A percentile compares a stretch with the other conserved stretches of the same genome.
Conservation (phyloP, 2,888 invertebrate genomes). For the Acrocera orbiculus region DNA sequence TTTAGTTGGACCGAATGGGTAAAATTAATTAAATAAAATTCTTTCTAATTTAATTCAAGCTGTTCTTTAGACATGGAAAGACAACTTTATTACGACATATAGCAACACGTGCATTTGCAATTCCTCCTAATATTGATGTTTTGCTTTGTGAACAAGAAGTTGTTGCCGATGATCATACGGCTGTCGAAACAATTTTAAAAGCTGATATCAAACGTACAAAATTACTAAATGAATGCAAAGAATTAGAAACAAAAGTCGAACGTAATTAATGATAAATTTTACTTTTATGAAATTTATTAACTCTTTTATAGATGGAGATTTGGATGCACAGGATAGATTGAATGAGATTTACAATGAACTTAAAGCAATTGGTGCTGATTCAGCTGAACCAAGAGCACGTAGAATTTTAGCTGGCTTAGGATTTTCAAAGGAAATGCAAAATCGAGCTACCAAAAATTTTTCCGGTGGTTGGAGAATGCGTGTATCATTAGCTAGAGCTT, state of each 20-base stretch:
- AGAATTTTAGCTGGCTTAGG: constrained; percentile 95
- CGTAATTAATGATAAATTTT: constrained; percentile 1
- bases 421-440: constrained; percentile 76
- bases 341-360: constrained; percentile 89
- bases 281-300: not conserved
- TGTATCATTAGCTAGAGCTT: constrained; percentile 87
- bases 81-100: constrained; percentile 91
- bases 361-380: constrained; percentile 92
- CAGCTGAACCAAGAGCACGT: constrained; percentile 91
- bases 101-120: constrained; percentile 72
- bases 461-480: constrained; percentile 99
- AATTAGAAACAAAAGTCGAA: constrained; percentile 56
- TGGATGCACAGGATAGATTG: constrained; percentile 55
- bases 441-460: constrained; percentile 76
- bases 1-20: constrained; percentile 96
- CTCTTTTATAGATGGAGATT: constrained; percentile 39
- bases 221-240: constrained; percentile 65
- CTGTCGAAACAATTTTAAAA: constrained; percentile 83
- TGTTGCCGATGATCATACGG: constrained; percentile 80
- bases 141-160: constrained; percentile 98
- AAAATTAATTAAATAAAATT: constrained; percentile 35
- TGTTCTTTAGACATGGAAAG: constrained; percentile 97
- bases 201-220: constrained; percentile 80
- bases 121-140: constrained; percentile 90
- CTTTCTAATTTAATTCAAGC: too few species aligned